A percentile compares a stretch with the other conserved stretches of the same genome.
Evolutionary conservation across 2,888 invertebrate genomes (phyloP).

Genomic region (Trissolcus brochymenae): DNA sequence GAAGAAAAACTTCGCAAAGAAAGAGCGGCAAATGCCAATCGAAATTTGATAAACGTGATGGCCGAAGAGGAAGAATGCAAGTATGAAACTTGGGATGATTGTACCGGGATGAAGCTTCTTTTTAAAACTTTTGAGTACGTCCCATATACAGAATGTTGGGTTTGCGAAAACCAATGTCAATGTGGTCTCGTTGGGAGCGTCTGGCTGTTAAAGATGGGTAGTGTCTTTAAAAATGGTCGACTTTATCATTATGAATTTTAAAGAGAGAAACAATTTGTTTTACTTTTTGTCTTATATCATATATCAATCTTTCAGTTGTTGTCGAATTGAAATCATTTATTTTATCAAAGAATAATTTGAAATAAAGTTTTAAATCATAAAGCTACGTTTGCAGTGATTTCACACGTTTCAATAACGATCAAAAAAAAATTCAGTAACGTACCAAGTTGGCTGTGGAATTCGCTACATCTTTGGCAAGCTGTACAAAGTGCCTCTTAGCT

Average conservation of each 20-base stretch:
- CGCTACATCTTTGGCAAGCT: constrained; percentile 97
- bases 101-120: not conserved
- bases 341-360: no score
- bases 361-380: no score
- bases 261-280: not conserved
- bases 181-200: constrained; percentile 8
- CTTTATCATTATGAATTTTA: constrained; percentile 2
- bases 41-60: not conserved
- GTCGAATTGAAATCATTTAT: no score
- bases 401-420: no score
- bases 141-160: constrained; percentile 11
- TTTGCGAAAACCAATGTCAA: not conserved
- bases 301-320: no score
- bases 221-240: not conserved
- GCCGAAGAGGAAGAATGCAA: not conserved
- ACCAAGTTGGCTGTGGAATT: constrained; percentile 94
- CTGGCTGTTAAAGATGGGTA: not conserved
- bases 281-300: no score
- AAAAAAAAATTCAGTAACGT: constrained; percentile 7
- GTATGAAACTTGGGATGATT: not conserved
- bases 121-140: not conserved
- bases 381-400: no score
- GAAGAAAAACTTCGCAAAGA: not conserved
- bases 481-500: constrained; percentile 97
- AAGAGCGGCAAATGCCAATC: not conserved